Evolutionary conservation across 2,113 vertebrate species (phyloP), one percentile per base, ranked within the genome.

Genomic region (Ciconia boyciana): DNA sequence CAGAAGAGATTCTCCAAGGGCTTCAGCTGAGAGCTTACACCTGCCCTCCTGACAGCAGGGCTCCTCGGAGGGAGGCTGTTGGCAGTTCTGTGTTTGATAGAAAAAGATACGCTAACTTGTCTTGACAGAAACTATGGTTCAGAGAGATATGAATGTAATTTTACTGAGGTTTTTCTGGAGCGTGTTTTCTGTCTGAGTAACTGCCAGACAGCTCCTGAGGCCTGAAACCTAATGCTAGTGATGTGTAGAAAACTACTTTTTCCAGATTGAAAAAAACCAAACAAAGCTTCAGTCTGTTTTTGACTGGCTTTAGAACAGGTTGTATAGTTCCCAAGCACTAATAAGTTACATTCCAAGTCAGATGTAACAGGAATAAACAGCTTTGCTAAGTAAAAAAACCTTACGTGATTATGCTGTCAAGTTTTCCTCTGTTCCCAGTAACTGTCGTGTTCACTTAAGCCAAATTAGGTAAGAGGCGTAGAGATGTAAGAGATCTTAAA

Each of bases 341-440:
- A 6, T 36, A 36, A 75, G 34, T 89, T 64, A 48, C 48, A 15
- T 68, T 80, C 21, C 17, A 22, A 65, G 31, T 65, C 34, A 51
- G n/a, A 44, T 19, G 11, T 69, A 81, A 80, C 29, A 82, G 41
- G 52, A 95, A 75, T 28, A 80, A 94, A 44, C 18, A 52, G 18
- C 20, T 80, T 89, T 86, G 34, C 34, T 61, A 24, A 32, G 44
- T 62, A 80, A 88, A 68, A 68, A 60, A 60, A 86, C 54, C 13
- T 52, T 20, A 2, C 0, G 2, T 6, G 28, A 36, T 34, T n/a
- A 24, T 34, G 41, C 49, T n/a, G 22, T 55, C 29, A 85, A 2
- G 41, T 83, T 80, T 69, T 83, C 12, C 10, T 83, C 19, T 76
- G 16, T 43, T 96, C 4, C 8, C 32, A 32, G 39, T 31, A 79